A percentile compares a stretch with the other conserved stretches of the same genome.
phyloP scores from a whole-genome alignment of 2,888 invertebrate species.

The Ennomos fuscantarius region DNA sequence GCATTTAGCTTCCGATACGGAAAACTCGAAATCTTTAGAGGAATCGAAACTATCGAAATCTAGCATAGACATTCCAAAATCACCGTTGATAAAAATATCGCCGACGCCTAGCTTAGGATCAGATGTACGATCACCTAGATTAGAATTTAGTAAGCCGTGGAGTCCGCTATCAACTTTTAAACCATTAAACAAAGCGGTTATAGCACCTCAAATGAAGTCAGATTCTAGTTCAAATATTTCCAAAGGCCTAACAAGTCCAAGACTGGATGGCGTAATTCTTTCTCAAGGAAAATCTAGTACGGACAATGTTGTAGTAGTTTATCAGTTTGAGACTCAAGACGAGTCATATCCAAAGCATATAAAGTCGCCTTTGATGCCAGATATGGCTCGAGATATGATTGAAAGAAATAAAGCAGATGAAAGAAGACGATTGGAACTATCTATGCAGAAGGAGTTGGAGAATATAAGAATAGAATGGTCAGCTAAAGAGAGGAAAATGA shows the following conservation, averaged over 20 bases:
- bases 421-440: slow-evolving; percentile 70
- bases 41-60: slow-evolving; percentile 48
- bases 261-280: slow-evolving; percentile 74
- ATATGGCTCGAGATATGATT: slow-evolving; percentile 73
- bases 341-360: slow-evolving; percentile 59
- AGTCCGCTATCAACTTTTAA: slow-evolving; percentile 71
- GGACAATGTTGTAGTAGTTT: slow-evolving; percentile 78
- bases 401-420: slow-evolving; percentile 75
- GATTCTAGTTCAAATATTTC: slow-evolving; percentile 58
- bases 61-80: slow-evolving; percentile 55
- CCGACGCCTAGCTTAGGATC: slow-evolving; percentile 48
- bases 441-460: slow-evolving; percentile 81
- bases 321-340: slow-evolving; percentile 76
- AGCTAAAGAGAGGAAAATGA: slow-evolving; percentile 83
- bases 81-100: slow-evolving; percentile 64
- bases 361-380: slow-evolving; percentile 70
- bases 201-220: slow-evolving; percentile 61
- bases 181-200: slow-evolving; percentile 59
- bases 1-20: slow-evolving; percentile 63
- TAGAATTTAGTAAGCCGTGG: slow-evolving; percentile 70
- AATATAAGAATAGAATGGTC: slow-evolving; percentile 84
- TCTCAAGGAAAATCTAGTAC: slow-evolving; percentile 77
- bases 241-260: slow-evolving; percentile 65
- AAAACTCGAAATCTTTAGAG: slow-evolving; percentile 63
- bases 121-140: slow-evolving; percentile 32